Conservation (phyloP, 2,888 invertebrate species). For the Leptinotarsa juncta region DNA sequence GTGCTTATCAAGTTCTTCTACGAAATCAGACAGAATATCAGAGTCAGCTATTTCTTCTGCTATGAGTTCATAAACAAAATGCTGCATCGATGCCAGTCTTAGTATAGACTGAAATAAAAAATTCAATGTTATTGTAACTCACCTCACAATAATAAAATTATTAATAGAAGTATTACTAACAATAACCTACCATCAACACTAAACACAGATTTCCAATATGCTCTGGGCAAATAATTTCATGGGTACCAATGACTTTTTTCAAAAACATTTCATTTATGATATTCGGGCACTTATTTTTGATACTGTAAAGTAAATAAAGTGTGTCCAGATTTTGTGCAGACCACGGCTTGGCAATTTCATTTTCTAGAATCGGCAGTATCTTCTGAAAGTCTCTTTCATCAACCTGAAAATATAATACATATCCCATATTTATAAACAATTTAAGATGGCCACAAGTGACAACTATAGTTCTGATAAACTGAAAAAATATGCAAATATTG, state of each 20-base stretch:
- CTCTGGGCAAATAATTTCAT: conserved; percentile 71
- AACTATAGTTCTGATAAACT: no score
- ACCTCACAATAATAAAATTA: not conserved
- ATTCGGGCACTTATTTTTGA: conserved; percentile 66
- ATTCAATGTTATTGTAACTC: not conserved
- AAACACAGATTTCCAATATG: conserved; percentile 70
- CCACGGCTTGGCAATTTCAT: conserved; percentile 73
- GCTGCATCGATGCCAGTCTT: conserved; percentile 70
- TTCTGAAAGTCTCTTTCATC: conserved; percentile 68
- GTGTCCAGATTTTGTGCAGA: conserved; percentile 75
- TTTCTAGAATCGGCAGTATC: conserved; percentile 73
- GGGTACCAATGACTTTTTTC: conserved; percentile 67
- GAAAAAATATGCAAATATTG: no score
- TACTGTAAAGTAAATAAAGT: conserved; percentile 71
- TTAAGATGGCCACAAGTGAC: no score
- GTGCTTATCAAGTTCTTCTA: conserved; percentile 68
- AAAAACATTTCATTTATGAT: conserved; percentile 64
- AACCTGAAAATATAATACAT: conserved; percentile 38
- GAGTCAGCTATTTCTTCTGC: conserved; percentile 69
- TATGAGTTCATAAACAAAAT: conserved; percentile 76
- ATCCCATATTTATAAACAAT: not conserved
- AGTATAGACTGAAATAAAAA: conserved; percentile 70
- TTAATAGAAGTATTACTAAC: not conserved
- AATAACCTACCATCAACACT: conserved; percentile 72
- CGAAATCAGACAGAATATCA: conserved; percentile 69